Conservation (phyloP, 2,888 invertebrate species). For the Plutella xylostella region DNA sequence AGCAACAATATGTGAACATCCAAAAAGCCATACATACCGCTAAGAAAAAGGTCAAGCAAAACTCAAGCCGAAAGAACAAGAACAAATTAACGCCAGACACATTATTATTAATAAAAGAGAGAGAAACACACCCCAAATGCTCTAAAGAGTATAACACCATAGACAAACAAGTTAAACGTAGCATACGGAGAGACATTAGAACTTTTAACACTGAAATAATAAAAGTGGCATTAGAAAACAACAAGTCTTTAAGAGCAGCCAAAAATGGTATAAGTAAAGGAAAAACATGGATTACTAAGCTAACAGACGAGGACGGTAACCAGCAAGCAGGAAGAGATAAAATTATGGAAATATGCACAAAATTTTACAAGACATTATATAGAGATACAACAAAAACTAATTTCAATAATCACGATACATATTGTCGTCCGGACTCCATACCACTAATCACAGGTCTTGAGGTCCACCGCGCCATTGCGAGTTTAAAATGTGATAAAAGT, state of each 20-base stretch:
- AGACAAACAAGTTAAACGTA: not conserved
- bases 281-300: no score
- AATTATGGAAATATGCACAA: not conserved
- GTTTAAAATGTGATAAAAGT: not conserved
- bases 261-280: no score
- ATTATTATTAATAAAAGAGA: not conserved
- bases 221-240: not conserved
- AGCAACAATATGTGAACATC: not conserved
- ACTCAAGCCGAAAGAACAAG: not conserved
- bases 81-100: not conserved
- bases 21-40: not conserved
- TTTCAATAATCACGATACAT: not conserved
- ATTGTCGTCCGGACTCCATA: no score
- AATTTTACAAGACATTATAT: not conserved
- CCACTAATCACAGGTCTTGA: not conserved
- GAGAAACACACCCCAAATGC: no score
- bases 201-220: not conserved
- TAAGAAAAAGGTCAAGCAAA: no score
- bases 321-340: not conserved
- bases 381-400: not conserved
- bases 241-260: not conserved
- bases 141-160: not conserved
- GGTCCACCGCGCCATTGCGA: not conserved
- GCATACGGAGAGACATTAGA: not conserved
- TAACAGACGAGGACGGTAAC: no score